A percentile compares a stretch with the other conserved stretches of the same genome.
Evolutionary conservation across 2,888 invertebrate species (phyloP).

Genomic region (Allophyes oxyacanthae): DNA sequence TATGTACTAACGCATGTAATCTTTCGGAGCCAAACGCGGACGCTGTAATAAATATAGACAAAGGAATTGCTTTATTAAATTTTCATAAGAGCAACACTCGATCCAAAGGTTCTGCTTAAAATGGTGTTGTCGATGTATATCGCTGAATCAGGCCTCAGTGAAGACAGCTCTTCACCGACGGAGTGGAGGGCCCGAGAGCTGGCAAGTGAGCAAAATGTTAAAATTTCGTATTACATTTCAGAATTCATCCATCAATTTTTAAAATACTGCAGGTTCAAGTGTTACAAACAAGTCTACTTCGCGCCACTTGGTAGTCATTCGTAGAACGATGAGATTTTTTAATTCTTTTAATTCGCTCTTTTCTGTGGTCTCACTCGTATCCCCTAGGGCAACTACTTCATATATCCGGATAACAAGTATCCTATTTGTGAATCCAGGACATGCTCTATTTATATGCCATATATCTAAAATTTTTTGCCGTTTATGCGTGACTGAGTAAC

Average conservation of each 20-base stretch:
- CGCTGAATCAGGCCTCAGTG: constrained; percentile 66
- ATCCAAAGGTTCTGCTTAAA: constrained; percentile 63
- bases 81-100: constrained; percentile 65
- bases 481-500: too few relatives aligned
- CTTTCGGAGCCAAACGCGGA: constrained; percentile 19
- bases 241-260: constrained; percentile 30
- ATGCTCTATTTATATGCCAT: too few relatives aligned
- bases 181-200: constrained; percentile 28
- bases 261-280: constrained; percentile 31
- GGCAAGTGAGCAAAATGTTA: constrained; percentile 52
- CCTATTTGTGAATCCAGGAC: too few relatives aligned
- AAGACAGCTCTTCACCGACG: constrained; percentile 58
- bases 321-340: not conserved
- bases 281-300: constrained; percentile 15
- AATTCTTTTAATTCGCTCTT: not conserved
- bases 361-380: too few relatives aligned
- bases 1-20: constrained; percentile 43
- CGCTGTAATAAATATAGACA: constrained; percentile 38
- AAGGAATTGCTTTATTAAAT: constrained; percentile 66
- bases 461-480: too few relatives aligned
- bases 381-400: too few relatives aligned
- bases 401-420: too few relatives aligned
- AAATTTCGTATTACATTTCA: constrained; percentile 49
- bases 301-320: constrained; percentile 13
- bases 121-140: constrained; percentile 70